Base-by-base conservation (phyloP, 92 coral and sea anemone species). In the Plumapathes pennacea region DNA sequence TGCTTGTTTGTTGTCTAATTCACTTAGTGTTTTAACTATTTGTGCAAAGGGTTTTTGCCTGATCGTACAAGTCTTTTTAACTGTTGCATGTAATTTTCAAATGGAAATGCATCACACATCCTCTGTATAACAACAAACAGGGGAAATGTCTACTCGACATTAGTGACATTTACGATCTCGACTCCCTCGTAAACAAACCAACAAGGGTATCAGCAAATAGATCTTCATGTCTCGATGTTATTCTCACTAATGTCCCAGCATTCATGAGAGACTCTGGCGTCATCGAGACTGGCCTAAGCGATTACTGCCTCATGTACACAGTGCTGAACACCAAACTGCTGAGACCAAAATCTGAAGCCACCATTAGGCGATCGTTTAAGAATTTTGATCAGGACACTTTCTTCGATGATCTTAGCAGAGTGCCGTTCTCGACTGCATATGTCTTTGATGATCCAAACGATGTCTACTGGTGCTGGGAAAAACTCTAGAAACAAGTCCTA, bases 211-310 rank as follows among this genome's bases (percentile, higher is more conserved):
- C 70, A 9, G 36, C 29, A 36, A 56, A 58, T n/a, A 33, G 43
- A 29, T 41, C 49, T 2, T 58, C 78, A 10, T 70, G 78, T 15
- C 68, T 60, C 2, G 79, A 73, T 47, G 81, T 73, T 51, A 63
- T 73, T 4, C 36, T 63, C n/a, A 50, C 73, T 3, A 73, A 62
- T 32, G 73, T 73, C 9, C 81, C 81, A 27, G 81, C 73, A 20
- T 62, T 62, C 36, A 39, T 49, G 24, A 31, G 5, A 15, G 62
- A 62, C 13, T 62, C 81, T 14, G 74, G 62, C 10, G 53, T n/a
- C n/a, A 50, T 73, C 4, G 73, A 73, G 31, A 32, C 64, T 6
- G 65, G 57, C 23, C 50, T 63, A 5, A 62, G 72, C 27, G 73
- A 73, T 33, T 72, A 73, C n/a, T 46, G 22, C 17, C 20, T 73